Evolutionary conservation across 2,888 invertebrate genomes (phyloP), one percentile per base, ranked within the genome.

Genomic region (Xestia ashworthii): DNA sequence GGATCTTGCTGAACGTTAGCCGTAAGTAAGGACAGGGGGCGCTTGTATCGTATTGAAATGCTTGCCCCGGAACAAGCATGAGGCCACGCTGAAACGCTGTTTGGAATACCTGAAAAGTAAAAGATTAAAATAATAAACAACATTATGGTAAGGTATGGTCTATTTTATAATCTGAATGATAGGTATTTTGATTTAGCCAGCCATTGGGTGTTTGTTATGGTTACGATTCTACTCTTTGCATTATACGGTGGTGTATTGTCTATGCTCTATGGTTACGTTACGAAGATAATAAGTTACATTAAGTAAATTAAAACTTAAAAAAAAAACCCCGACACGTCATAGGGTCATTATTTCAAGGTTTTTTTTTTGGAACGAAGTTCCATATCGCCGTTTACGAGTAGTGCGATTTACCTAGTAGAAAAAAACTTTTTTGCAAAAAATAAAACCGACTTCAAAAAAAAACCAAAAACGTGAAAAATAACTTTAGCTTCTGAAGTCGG

Each of bases 51-150:
- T 97, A 97, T 93, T 97, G 97, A 92, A 98, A 98, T 0, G 98
- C 98, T 81, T 98, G 98, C 0, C 98, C 98, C 0, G 98, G 98
- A 0, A 98, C 97, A 84, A 98, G 94, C 90, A 98, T 97, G 3
- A 98, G 97, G 16, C 98, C 97, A 76, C 98, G 97, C 74, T 97
- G 95, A 41, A 98, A 92, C 0, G 98, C 98, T 71, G 98, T 97
- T 71, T 94, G 90, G 82, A 96, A 95, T 19, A 95, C 95, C 96
- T 96, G 90, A 0, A 87, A 87, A 60, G 38, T 58, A 19, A 65
- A n/a, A 0, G 16, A 22, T 55, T 16, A 5, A 22, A 72, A 1
- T 38, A 32, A 38, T 5, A 38, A 12, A 32, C 25, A 44, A 44
- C 0, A 9, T 5, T 3, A 22, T 19, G 19, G 1, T 32, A 8